These are phyloP conservation scores for Aplidium turbinatum DNA, from an alignment of 23 tunicate species.

Conservation along the genomic window DNA sequence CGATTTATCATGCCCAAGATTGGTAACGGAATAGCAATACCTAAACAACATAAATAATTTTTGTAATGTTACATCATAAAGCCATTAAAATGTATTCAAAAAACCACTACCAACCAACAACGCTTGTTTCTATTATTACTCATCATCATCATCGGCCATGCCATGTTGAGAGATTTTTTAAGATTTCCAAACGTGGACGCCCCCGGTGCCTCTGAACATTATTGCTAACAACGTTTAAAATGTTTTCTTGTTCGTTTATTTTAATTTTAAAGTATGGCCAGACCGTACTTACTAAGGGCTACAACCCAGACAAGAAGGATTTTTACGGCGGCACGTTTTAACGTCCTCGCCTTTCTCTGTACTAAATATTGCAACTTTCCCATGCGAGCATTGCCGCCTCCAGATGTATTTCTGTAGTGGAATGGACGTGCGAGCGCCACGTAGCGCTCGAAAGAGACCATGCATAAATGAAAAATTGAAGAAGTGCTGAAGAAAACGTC, in stretches of 20 bases:
- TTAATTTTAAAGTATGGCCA: too few species aligned
- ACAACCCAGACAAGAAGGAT: constrained; percentile 49
- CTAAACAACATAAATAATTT: constrained; percentile 45
- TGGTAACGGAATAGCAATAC: constrained; percentile 74
- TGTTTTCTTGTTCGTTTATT: too few species aligned
- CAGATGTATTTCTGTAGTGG: constrained; percentile 5
- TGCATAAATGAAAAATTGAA: constrained; percentile 86
- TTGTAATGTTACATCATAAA: neutral
- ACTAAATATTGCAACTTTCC: neutral
- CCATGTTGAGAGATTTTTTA: too few species aligned
- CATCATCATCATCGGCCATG: too few species aligned
- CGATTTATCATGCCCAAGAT: constrained; percentile 60
- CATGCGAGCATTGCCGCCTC: neutral
- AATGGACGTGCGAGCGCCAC: constrained; percentile 77
- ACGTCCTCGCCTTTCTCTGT: constrained; percentile 3
- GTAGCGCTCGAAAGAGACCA: constrained; percentile 81
- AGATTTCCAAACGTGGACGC: too few species aligned
- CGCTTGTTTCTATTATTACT: too few species aligned
- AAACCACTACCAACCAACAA: too few species aligned
- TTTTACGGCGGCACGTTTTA: constrained; percentile 15
- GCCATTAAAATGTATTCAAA: neutral
- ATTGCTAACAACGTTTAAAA: too few species aligned
- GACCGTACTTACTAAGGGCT: constrained; percentile 59
- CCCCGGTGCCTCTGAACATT: too few species aligned
- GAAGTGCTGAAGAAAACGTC: constrained; percentile 96